Conservation (phyloP, 35 echinoderm and acorn worm genomes). For the Lytechinus pictus region DNA sequence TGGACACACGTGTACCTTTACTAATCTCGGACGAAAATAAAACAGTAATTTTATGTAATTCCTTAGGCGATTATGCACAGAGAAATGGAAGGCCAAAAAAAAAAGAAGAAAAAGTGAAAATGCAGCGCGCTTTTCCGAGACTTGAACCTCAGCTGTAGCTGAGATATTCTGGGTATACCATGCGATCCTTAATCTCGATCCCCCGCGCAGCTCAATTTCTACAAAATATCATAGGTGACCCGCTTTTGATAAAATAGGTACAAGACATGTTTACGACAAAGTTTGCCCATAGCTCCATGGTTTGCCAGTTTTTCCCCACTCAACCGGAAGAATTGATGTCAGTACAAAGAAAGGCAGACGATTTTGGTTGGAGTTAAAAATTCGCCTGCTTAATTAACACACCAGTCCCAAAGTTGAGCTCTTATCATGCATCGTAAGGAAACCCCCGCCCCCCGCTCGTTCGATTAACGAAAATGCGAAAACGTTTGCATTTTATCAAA, state of each 20-base stretch:
- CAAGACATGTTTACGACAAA: not conserved
- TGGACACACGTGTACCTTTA: not conserved
- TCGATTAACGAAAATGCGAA: too few species aligned
- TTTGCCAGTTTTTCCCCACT: not conserved
- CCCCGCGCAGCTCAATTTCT: not conserved
- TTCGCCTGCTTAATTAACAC: too few species aligned
- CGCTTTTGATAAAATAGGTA: not conserved
- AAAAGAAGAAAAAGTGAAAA: not conserved
- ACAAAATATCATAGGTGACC: not conserved
- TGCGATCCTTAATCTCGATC: not conserved
- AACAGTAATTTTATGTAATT: not conserved
- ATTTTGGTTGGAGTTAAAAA: too few species aligned
- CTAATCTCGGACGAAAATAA: not conserved
- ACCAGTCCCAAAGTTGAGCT: too few species aligned
- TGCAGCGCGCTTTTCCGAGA: not conserved
- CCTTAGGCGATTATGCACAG: not conserved
- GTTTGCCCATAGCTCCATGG: too few species aligned
- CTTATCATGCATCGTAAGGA: too few species aligned
- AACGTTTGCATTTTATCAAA: too few species aligned
- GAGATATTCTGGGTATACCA: not conserved
- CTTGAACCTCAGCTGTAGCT: not conserved
- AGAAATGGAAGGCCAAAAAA: not conserved
- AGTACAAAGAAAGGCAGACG: too few species aligned
- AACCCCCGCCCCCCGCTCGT: too few species aligned
- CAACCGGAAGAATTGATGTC: not conserved